Evolutionary conservation across 30 jellyfish, hydroid and myxozoan genomes (phyloP), one percentile per base, ranked within the genome.

Genomic region (Cassiopea xamachana): DNA sequence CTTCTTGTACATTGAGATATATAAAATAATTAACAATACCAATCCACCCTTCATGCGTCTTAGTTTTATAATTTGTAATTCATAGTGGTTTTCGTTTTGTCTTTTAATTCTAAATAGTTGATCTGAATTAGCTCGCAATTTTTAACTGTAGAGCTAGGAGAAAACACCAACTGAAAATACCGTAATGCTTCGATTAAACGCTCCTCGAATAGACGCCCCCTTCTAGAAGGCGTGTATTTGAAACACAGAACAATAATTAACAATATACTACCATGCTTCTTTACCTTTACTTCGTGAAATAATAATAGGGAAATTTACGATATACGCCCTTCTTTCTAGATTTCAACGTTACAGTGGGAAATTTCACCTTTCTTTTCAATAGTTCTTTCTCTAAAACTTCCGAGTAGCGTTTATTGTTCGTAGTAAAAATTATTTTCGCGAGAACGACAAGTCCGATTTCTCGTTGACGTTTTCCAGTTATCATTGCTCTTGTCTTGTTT

Each of bases 381-480:
- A 17, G 58, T 73, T 69, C 78, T 14, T 69, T 69, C 78, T 69
- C 89, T 80, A 80, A 80, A 80, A 80, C 84, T 75, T 47, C 89
- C 64, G 89, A 80, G 82, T 51, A 80, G 58, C 89, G 1, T 80
- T 80, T 80, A 80, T 48, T 80, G 89, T 80, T 80, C 89, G 64
- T 44, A 50, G 89, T 80, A 71, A 69, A 83, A 83, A 83, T 83
- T 62, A 83, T 48, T 69, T 83, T 83, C 81, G 88, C 90, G 70
- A 92, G 91, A 83, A 83, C 92, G 89, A 68, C 60, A 62, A 83
- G 91, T 83, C 91, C 60, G 81, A 59, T 83, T 83, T 83, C 91
- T 71, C 51, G 89, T 50, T 80, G 89, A 27, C 83, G 89, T 80
- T 80, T 80, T 80, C 89, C 89, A 80, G 80, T 48, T 80, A 80